These are phyloP conservation scores for Temnopleurus reevesii DNA, from an alignment of 53 echinoderm and acorn worm genomes.

Conservation along the genomic window DNA sequence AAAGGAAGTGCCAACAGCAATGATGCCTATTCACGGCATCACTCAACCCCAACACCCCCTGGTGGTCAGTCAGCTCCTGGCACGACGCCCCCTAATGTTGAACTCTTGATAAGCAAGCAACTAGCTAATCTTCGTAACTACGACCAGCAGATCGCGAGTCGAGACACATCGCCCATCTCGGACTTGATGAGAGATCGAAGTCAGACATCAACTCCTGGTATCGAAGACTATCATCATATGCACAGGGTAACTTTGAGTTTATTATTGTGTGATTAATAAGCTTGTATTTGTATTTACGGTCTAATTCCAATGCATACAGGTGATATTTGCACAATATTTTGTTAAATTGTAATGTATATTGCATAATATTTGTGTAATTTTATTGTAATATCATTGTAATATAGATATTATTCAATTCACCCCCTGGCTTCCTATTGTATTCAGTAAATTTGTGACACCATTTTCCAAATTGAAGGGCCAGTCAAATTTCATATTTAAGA, in stretches of 20 bases:
- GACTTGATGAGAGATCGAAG: slow-evolving; percentile 52
- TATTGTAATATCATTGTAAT: too few relatives aligned
- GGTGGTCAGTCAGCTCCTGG: slow-evolving; percentile 22
- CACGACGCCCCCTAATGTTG: slow-evolving; percentile 55
- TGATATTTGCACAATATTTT: too few relatives aligned
- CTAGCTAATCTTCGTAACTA: slow-evolving; percentile 65
- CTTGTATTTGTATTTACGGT: too few relatives aligned
- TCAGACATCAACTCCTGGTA: slow-evolving; percentile 71
- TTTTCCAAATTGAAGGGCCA: too few relatives aligned
- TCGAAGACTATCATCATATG: slow-evolving; percentile 12
- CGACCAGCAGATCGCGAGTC: slow-evolving; percentile 57
- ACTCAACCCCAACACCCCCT: slow-evolving; percentile 56
- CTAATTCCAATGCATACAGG: too few relatives aligned
- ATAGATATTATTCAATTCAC: too few relatives aligned
- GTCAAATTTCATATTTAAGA: too few relatives aligned
- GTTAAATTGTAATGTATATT: too few relatives aligned
- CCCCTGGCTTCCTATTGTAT: too few relatives aligned
- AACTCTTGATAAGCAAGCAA: slow-evolving; percentile 63
- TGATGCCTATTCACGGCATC: slow-evolving; percentile 35
- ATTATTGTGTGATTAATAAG: too few relatives aligned
- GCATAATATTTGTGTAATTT: too few relatives aligned
- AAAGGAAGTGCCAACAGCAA: slow-evolving; percentile 14
- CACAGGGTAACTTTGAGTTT: slow-evolving; percentile 47
- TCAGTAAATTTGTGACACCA: too few relatives aligned
- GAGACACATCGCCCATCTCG: slow-evolving; percentile 35